Percentiles rank a stretch among this genome's conserved stretches.
Conservation (phyloP, 2,888 invertebrate species). For the Lepidochitona cinerea region DNA sequence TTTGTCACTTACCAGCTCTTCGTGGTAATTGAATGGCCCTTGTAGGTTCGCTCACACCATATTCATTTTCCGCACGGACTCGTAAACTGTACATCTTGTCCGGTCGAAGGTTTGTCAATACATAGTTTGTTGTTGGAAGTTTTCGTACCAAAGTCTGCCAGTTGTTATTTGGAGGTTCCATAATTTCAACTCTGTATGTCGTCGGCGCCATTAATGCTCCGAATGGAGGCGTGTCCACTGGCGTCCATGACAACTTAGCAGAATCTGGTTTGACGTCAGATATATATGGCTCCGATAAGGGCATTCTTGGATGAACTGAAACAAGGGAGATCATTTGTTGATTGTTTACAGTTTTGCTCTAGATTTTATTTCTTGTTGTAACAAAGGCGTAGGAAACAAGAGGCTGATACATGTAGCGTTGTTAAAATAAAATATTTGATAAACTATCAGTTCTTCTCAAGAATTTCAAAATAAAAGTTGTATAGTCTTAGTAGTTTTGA, state of each 20-base stretch:
- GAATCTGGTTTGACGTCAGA: constrained; percentile 53
- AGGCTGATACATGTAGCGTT: too few relatives aligned
- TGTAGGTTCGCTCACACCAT: constrained; percentile 96
- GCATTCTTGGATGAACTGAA: constrained; percentile 57
- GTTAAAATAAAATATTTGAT: too few relatives aligned
- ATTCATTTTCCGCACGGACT: constrained; percentile 95
- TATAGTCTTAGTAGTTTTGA: too few relatives aligned
- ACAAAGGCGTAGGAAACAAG: too few relatives aligned
- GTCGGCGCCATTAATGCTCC: constrained; percentile 73
- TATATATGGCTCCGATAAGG: constrained; percentile 54
- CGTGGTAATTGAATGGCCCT: constrained; percentile 78
- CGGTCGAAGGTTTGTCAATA: constrained; percentile 78
- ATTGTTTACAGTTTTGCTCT: too few relatives aligned
- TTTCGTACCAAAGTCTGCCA: constrained; percentile 77
- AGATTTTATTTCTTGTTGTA: too few relatives aligned
- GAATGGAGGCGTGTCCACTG: constrained; percentile 52
- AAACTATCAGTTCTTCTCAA: too few relatives aligned
- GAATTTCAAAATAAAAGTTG: too few relatives aligned
- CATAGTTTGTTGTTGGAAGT: constrained; percentile 53
- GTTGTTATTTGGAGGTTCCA: constrained; percentile 76
- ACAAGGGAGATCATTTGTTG: too few relatives aligned
- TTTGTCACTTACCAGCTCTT: constrained; percentile 50
- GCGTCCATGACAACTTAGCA: constrained; percentile 54
- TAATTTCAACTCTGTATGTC: constrained; percentile 61
- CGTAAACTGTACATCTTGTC: constrained; percentile 96